Percentiles rank a stretch among this genome's conserved stretches.
Conservation (phyloP, 2,113 vertebrate genomes). For the Equus przewalskii region DNA sequence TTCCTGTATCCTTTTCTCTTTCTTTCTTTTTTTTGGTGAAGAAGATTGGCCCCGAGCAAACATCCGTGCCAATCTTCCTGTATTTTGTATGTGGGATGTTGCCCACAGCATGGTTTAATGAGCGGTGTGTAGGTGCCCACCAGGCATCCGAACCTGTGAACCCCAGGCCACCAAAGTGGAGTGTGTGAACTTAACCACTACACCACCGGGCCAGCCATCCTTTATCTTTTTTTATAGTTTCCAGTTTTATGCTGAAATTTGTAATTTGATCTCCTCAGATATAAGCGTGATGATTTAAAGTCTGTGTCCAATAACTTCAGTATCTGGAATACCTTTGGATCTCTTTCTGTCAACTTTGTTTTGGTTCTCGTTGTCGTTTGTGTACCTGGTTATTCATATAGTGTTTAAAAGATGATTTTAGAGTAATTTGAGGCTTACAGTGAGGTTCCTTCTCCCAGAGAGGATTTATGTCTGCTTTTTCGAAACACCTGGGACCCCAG, state of each 20-base stretch:
- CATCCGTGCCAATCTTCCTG: too few species aligned
- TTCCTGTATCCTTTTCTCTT: neutral
- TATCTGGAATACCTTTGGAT: neutral
- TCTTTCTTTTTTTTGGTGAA: too few species aligned
- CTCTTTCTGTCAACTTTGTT: neutral
- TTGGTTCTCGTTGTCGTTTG: neutral
- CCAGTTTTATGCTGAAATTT: neutral
- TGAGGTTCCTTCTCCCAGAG: neutral
- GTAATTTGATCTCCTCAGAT: neutral
- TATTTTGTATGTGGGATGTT: too few species aligned
- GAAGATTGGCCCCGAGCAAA: too few species aligned
- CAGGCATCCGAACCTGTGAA: too few species aligned
- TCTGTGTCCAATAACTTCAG: neutral
- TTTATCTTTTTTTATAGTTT: neutral
- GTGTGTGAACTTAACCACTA: neutral
- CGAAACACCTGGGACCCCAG: neutral
- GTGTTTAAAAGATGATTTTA: neutral
- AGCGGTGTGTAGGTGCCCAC: too few species aligned
- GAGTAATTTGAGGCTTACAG: neutral
- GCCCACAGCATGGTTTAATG: too few species aligned
- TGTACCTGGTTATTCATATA: neutral
- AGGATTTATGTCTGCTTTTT: neutral
- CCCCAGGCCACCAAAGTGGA: too few species aligned
- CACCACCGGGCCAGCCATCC: neutral
- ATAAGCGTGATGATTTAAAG: neutral